These are phyloP conservation scores for Erebia palarica DNA, from an alignment of 2,888 invertebrate species.

Conservation along the genomic window DNA sequence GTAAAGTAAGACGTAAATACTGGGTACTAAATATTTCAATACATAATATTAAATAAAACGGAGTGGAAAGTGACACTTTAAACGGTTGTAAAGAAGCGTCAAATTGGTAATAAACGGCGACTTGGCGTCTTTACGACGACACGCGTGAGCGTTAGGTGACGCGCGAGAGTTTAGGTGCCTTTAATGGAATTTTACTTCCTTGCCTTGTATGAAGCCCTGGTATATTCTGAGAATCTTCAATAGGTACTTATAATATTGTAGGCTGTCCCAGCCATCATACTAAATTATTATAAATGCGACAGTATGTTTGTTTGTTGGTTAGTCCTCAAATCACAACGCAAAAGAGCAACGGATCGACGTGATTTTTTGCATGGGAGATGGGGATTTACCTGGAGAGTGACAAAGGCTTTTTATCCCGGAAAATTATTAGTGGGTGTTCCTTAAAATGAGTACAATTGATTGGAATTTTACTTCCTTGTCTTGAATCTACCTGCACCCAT, in stretches of 20 bases:
- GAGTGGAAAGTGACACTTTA: conserved; percentile 44
- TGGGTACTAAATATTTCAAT: conserved; percentile 11
- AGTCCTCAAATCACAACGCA: too few species aligned
- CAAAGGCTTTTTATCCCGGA: too few species aligned
- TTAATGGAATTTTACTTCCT: conserved; percentile 15
- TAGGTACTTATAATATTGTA: background rate
- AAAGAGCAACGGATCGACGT: too few species aligned
- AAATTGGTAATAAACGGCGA: conserved; percentile 54
- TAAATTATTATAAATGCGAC: too few species aligned
- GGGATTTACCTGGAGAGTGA: too few species aligned
- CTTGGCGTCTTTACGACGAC: conserved; percentile 47
- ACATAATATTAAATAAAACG: conserved; percentile 4
- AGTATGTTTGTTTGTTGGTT: too few species aligned
- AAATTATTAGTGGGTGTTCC: too few species aligned
- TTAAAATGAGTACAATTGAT: too few species aligned
- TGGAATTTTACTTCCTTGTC: too few species aligned
- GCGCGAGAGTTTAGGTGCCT: conserved; percentile 15
- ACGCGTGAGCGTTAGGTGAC: conserved; percentile 25
- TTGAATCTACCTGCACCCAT: too few species aligned
- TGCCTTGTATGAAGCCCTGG: background rate
- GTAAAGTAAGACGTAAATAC: background rate
- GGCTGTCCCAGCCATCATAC: too few species aligned
- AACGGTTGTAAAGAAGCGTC: conserved; percentile 50
- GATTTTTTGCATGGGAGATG: too few species aligned
- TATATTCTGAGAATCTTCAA: background rate